Percentiles rank a stretch among this genome's conserved stretches.
Evolutionary conservation across 2,113 vertebrate species (phyloP).

Genomic region (Hymenochirus boettgeri): DNA sequence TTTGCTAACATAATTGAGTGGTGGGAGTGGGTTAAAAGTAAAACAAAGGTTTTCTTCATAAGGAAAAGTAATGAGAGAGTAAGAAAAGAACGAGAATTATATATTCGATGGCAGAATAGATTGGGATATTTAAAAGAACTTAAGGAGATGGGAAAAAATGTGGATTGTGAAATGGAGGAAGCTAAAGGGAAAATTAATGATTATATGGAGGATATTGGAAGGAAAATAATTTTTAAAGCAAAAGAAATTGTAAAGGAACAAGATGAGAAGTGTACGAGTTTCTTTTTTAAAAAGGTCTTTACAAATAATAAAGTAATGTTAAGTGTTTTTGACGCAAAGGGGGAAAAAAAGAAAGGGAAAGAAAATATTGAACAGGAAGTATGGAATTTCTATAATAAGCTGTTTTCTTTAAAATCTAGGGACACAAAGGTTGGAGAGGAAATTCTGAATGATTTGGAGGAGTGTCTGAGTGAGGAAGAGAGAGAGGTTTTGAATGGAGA

Average conservation of each 20-base stretch:
- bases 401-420: neutral
- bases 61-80: neutral
- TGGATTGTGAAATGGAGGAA: neutral
- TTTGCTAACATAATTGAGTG: neutral
- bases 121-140: neutral
- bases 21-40: constrained; percentile 10
- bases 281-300: constrained; percentile 13
- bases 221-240: neutral
- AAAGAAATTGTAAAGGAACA: neutral
- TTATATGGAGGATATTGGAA: neutral
- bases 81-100: neutral
- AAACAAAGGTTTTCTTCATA: neutral
- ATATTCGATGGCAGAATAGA: neutral
- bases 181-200: neutral
- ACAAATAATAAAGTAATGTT: neutral
- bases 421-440: neutral
- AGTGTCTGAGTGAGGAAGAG: neutral
- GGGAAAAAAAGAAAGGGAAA: neutral
- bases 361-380: neutral
- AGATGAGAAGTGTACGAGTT: neutral
- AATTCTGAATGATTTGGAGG: neutral
- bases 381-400: neutral
- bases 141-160: neutral
- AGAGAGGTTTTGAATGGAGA: neutral
- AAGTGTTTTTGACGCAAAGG: neutral